phyloP scores from a whole-genome alignment of 2,888 invertebrate genomes.

The Harpalus rufipes region DNA sequence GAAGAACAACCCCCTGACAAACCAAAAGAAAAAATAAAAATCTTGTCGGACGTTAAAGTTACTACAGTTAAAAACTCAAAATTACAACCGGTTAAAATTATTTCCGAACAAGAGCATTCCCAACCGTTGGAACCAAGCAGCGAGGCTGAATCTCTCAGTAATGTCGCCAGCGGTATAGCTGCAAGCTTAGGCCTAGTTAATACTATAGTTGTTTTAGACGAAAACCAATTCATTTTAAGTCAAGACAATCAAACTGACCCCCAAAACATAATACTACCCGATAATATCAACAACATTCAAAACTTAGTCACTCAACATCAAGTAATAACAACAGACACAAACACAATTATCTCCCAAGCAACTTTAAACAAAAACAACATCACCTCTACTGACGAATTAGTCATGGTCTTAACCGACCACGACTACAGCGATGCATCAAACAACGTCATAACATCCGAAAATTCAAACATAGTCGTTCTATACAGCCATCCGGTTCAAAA shows the following conservation, averaged over 20 bases:
- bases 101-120: slow-evolving; percentile 67
- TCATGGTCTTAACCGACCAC: slow-evolving; percentile 82
- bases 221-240: slow-evolving; percentile 80
- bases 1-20: slow-evolving; percentile 71
- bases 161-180: slow-evolving; percentile 80
- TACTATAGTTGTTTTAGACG: slow-evolving; percentile 80
- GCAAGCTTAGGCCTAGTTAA: slow-evolving; percentile 80
- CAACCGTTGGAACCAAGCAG: slow-evolving; percentile 77
- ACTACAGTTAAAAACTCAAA: slow-evolving; percentile 68
- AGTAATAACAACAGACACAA: slow-evolving; percentile 70
- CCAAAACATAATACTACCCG: slow-evolving; percentile 76
- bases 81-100: slow-evolving; percentile 50
- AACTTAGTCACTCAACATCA: slow-evolving; percentile 75
- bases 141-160: slow-evolving; percentile 79
- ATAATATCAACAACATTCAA: slow-evolving; percentile 73
- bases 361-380: slow-evolving; percentile 76
- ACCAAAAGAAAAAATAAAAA: slow-evolving; percentile 79
- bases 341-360: slow-evolving; percentile 72
- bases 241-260: slow-evolving; percentile 71
- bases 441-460: slow-evolving; percentile 78
- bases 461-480: slow-evolving; percentile 82
- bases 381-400: slow-evolving; percentile 80
- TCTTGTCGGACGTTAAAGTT: slow-evolving; percentile 72
- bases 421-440: slow-evolving; percentile 80
- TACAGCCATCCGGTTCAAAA: slow-evolving; percentile 82